A percentile compares a stretch with the other conserved stretches of the same genome.
phyloP scores from a whole-genome alignment of 2,113 vertebrate genomes.

The Carassius gibelio region DNA sequence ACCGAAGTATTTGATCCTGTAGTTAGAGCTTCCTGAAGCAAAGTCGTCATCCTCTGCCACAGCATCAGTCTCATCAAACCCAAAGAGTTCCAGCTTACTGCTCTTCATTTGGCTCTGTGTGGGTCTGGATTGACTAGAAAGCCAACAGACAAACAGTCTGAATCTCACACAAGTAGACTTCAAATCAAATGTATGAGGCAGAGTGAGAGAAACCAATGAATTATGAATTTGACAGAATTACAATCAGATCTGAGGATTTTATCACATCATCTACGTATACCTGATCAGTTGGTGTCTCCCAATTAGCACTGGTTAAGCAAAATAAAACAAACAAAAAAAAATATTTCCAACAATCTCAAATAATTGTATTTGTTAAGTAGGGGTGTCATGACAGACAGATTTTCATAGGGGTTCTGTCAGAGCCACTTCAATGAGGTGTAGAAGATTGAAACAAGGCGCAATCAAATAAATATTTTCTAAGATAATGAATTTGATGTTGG shows the following conservation, averaged over 20 bases:
- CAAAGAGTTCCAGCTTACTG: constrained; percentile 89
- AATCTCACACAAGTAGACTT: background rate
- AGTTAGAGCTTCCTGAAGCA: constrained; percentile 83
- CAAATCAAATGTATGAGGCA: background rate
- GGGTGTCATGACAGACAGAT: background rate
- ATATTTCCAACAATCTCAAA: background rate
- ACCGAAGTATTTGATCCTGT: constrained; percentile 98
- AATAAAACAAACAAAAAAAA: background rate
- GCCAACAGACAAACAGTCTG: background rate
- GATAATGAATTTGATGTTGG: too few species aligned
- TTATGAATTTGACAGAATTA: background rate
- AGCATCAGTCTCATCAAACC: constrained; percentile 86
- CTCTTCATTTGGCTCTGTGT: constrained; percentile 91
- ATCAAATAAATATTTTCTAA: too few species aligned
- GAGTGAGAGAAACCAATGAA: background rate
- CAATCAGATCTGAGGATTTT: background rate
- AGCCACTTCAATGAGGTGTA: too few species aligned
- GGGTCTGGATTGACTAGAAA: constrained; percentile 75
- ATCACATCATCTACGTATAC: background rate
- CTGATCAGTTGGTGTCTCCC: background rate
- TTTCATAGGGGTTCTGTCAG: too few species aligned
- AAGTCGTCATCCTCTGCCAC: constrained; percentile 78
- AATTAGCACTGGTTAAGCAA: background rate
- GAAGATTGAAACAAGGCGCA: too few species aligned
- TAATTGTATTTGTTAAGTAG: background rate